These are phyloP conservation scores for Bagarius yarrelli DNA, from an alignment of 2,113 vertebrate genomes.

Conservation along the genomic window DNA sequence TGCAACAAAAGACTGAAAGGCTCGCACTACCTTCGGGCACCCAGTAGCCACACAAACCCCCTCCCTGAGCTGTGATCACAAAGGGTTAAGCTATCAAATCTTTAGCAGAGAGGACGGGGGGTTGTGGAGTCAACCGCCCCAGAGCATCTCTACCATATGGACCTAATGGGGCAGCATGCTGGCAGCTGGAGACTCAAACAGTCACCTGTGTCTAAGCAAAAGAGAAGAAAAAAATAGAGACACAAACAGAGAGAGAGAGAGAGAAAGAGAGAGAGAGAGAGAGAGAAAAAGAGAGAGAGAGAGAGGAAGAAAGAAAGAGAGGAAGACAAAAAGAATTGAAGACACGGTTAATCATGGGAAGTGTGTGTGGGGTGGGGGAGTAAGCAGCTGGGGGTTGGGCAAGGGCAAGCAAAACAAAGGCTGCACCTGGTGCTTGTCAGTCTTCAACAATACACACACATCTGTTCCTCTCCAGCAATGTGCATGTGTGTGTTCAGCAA, in stretches of 20 bases:
- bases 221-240: conserved; percentile 63
- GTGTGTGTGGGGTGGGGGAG: conserved; percentile 44
- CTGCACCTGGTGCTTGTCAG: conserved; percentile 91
- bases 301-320: too few species aligned
- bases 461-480: conserved; percentile 77
- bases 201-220: conserved; percentile 84
- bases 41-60: conserved; percentile 36
- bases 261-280: conserved; percentile 66
- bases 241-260: conserved; percentile 62
- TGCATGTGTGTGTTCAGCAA: conserved; percentile 61
- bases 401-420: conserved; percentile 82
- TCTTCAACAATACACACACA: conserved; percentile 81
- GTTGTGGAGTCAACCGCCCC: not conserved
- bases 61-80: conserved; percentile 40
- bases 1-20: conserved; percentile 44
- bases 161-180: conserved; percentile 91
- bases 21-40: conserved; percentile 36
- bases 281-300: conserved; percentile 63
- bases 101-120: conserved; percentile 41
- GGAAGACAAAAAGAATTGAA: conserved; percentile 45
- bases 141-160: conserved; percentile 82
- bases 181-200: conserved; percentile 96
- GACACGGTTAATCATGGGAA: not conserved
- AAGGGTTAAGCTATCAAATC: conserved; percentile 58
- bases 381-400: conserved; percentile 51